Percentiles rank a stretch among this genome's conserved stretches.
Conservation (phyloP, 2,888 invertebrate genomes). For the Acleris laterana region DNA sequence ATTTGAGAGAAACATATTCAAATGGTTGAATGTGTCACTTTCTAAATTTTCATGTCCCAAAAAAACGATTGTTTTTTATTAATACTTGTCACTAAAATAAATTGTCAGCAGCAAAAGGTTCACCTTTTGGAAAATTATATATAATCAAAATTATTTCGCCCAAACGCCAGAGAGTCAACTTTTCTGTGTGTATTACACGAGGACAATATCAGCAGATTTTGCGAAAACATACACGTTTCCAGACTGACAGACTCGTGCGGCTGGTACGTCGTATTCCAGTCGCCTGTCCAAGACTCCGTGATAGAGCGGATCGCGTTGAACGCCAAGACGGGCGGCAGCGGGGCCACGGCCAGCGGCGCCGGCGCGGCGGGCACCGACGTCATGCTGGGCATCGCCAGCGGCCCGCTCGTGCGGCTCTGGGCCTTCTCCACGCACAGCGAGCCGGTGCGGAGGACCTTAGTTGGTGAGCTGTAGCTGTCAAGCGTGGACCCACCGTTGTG, state of each 20-base stretch:
- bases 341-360: constrained; percentile 64
- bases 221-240: not conserved
- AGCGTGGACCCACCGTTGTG: too few relatives aligned
- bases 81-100: too few relatives aligned
- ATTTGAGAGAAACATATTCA: too few relatives aligned
- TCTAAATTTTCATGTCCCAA: too few relatives aligned
- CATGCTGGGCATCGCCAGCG: constrained; percentile 79
- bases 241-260: constrained; percentile 97
- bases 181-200: too few relatives aligned
- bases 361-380: constrained; percentile 72
- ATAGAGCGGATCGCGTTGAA: constrained; percentile 97
- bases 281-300: constrained; percentile 94
- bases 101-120: too few relatives aligned
- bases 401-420: constrained; percentile 75
- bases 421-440: constrained; percentile 80
- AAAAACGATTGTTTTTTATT: too few relatives aligned
- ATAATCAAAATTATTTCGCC: too few relatives aligned
- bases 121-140: too few relatives aligned
- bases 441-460: constrained; percentile 75
- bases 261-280: constrained; percentile 97
- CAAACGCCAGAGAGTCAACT: too few relatives aligned
- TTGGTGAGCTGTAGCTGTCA: constrained; percentile 60
- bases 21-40: too few relatives aligned
- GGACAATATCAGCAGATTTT: too few relatives aligned
- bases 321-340: constrained; percentile 80